Base-by-base conservation (phyloP, 2,113 vertebrate genomes). In the Spea multiplicata region DNA sequence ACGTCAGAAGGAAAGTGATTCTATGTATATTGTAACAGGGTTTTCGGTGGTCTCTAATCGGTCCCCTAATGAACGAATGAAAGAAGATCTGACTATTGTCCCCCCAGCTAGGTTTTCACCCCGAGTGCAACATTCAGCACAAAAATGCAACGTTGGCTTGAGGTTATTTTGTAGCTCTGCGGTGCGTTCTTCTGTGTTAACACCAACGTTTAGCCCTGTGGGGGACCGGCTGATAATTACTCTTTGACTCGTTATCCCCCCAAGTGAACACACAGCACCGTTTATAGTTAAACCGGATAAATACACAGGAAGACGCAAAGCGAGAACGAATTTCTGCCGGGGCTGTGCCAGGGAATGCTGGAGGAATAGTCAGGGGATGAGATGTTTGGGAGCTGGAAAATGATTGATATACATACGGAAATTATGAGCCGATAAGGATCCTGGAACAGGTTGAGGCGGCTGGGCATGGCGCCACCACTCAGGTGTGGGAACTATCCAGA, bases 201-300 rank as follows among this genome's bases (percentile, higher is more conserved):
- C 52, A 52, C 3, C 5, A 61, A 4, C 5, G 62, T 76, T 67
- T 80, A 70, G 76, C 53, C 75, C 62, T 76, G 74, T 61, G 6
- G 80, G 74, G 17, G 69, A 48, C 71, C 30, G 6, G 13, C 45
- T 75, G 75, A 66, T 65, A 81, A 82, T 82, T 82, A 78, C 13
- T 8, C 61, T 65, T 72, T 84, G 80, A 83, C 71, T 84, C 84
- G 81, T 79, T 78, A 82, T 76, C 70, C 50, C 30, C 71, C 73
- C 71, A 80, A 14, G 62, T 67, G 62, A 67, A 78, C 69, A 52
- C 57, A 70, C 70, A 62, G 76, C 59, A 53, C 68, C 17, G 76
- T 46, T 48, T 67, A 80, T 73, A 80, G 73, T 65, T 82, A 80
- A 49, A 73, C 16, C 71, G 50, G 62, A 73, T 80, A 80, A 67